phyloP scores from a whole-genome alignment of 1,140 invertebrate genomes.

The Platyura marginata region DNA sequence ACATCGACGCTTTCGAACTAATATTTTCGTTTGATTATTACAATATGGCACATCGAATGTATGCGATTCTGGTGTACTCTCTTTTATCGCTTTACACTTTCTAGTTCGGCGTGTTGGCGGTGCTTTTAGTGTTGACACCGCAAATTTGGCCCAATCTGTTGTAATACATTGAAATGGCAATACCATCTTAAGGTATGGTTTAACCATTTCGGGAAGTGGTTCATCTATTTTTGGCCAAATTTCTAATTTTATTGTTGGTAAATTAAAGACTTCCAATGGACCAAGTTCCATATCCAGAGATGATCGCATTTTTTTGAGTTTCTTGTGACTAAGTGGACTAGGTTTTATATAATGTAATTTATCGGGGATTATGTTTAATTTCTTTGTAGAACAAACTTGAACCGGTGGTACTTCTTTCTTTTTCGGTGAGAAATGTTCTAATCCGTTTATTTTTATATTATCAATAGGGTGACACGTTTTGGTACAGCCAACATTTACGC shows the following conservation, averaged over 20 bases:
- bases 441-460: not conserved
- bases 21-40: conserved; percentile 19
- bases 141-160: conserved; percentile 22
- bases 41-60: conserved; percentile 20
- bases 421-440: not conserved
- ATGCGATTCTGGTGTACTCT: conserved; percentile 10
- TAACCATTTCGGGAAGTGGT: conserved; percentile 17
- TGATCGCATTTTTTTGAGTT: not conserved
- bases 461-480: not conserved
- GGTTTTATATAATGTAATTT: not conserved
- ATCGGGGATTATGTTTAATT: not conserved
- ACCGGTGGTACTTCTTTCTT: not conserved
- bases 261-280: conserved; percentile 18
- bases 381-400: not conserved
- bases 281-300: conserved; percentile 7
- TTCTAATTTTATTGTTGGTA: conserved; percentile 19
- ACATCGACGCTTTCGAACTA: conserved; percentile 13
- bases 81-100: conserved; percentile 1
- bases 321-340: not conserved
- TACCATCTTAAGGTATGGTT: conserved; percentile 19
- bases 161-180: conserved; percentile 17
- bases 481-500: not conserved
- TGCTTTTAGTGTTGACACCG: conserved; percentile 14
- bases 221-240: conserved; percentile 16
- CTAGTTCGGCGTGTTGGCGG: conserved; percentile 6